A percentile compares a stretch with the other conserved stretches of the same genome.
These are phyloP conservation scores for Drosophila ezoana DNA, from an alignment of 2,888 invertebrate genomes.

Conservation along the genomic window DNA sequence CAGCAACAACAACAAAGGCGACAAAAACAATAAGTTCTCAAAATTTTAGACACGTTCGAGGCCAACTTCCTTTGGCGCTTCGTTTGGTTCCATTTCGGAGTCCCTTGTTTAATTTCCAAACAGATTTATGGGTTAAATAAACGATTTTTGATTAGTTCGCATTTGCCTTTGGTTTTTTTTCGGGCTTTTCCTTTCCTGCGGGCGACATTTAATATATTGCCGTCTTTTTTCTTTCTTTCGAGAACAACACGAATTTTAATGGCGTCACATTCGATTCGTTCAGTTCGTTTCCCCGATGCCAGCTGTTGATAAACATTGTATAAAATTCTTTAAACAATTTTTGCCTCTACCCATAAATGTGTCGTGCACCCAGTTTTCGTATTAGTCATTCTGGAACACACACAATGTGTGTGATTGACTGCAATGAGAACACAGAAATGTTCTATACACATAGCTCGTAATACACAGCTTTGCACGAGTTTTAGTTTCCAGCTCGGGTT, in stretches of 20 bases:
- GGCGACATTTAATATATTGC: conserved; percentile 48
- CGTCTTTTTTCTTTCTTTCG: conserved; percentile 6
- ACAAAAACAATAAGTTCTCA: conserved; percentile 42
- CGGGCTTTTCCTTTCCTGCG: conserved; percentile 45
- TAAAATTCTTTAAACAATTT: conserved; percentile 29
- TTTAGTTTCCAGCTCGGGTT: neutral
- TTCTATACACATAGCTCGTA: neutral
- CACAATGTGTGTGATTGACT: conserved; percentile 10
- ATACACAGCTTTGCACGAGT: neutral
- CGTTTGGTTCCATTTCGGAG: conserved; percentile 18
- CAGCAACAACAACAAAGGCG: conserved; percentile 6
- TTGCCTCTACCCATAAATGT: conserved; percentile 6
- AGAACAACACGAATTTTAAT: conserved; percentile 29
- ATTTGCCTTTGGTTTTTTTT: conserved; percentile 28
- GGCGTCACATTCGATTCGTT: conserved; percentile 33
- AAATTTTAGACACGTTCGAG: conserved; percentile 68
- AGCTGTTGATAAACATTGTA: conserved; percentile 40
- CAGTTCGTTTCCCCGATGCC: conserved; percentile 31
- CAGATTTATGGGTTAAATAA: conserved; percentile 77
- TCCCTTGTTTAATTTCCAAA: conserved; percentile 50
- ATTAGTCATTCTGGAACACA: conserved; percentile 45
- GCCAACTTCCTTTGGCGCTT: conserved; percentile 52
- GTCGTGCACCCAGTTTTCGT: conserved; percentile 17
- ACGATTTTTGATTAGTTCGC: conserved; percentile 72
- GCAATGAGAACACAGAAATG: conserved; percentile 2